Conservation (phyloP, 2,113 vertebrate species). For the Cnemophilus loriae region DNA sequence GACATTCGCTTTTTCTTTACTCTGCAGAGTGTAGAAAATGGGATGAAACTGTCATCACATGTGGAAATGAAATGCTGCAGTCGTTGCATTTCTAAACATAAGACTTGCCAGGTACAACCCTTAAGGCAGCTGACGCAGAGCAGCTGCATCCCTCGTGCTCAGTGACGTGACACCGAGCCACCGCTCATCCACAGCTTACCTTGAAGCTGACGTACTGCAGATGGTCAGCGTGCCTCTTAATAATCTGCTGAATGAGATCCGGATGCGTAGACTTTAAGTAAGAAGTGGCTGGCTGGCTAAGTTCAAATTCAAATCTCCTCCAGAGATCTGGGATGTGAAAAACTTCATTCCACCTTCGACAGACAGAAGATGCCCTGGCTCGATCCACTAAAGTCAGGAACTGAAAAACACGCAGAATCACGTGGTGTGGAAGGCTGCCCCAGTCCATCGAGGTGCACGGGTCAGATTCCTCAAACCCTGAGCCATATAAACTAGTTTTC, state of each 20-base stretch:
- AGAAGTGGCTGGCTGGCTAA: slow-evolving; percentile 86
- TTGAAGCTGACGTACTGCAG: slow-evolving; percentile 90
- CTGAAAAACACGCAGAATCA: slow-evolving; percentile 82
- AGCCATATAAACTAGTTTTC: slow-evolving; percentile 34
- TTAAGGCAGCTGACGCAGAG: neutral
- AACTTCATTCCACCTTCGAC: slow-evolving; percentile 84
- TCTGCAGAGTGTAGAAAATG: neutral
- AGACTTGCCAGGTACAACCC: neutral
- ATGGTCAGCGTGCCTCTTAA: slow-evolving; percentile 85
- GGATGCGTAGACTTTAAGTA: slow-evolving; percentile 89
- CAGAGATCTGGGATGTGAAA: slow-evolving; percentile 90
- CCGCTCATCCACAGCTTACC: slow-evolving; percentile 51
- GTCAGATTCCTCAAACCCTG: neutral
- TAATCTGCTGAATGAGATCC: slow-evolving; percentile 90
- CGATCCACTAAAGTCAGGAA: slow-evolving; percentile 84
- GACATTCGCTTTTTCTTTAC: accelerated
- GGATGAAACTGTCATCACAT: accelerated
- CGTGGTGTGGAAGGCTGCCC: slow-evolving; percentile 80
- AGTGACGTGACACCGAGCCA: neutral
- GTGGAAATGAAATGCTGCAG: neutral
- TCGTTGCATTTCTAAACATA: neutral
- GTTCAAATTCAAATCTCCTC: slow-evolving; percentile 90
- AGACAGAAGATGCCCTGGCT: slow-evolving; percentile 83
- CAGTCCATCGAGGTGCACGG: slow-evolving; percentile 64
- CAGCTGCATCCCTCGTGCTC: neutral